Conservation (phyloP, 2,888 invertebrate genomes). For the Lepas anatifera region DNA sequence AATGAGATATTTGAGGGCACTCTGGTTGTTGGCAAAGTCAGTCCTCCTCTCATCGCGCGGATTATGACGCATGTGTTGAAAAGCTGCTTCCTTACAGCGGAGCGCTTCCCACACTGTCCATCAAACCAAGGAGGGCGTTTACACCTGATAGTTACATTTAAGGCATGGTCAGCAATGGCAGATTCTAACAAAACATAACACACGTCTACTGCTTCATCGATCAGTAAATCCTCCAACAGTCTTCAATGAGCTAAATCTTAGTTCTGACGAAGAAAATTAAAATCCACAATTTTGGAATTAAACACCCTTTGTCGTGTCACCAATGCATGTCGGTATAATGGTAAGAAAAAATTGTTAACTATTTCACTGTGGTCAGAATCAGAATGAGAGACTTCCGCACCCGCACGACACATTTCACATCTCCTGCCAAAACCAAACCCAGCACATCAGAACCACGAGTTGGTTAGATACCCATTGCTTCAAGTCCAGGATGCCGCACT, state of each 20-base stretch:
- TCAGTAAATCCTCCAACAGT: background rate
- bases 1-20: background rate
- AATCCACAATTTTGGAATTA: background rate
- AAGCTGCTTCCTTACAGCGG: too few relatives aligned
- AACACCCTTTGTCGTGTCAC: background rate
- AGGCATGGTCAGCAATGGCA: background rate
- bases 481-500: background rate
- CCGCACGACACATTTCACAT: background rate
- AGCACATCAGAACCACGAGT: background rate
- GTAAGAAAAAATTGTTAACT: too few relatives aligned
- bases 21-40: background rate
- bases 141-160: background rate
- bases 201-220: background rate
- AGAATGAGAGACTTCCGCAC: background rate
- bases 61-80: background rate
- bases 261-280: background rate
- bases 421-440: background rate
- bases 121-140: background rate
- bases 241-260: background rate
- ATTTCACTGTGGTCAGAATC: background rate
- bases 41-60: background rate
- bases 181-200: background rate
- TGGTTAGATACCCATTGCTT: too few relatives aligned
- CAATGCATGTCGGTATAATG: background rate
- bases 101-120: too few relatives aligned